Evolutionary conservation across 2,113 vertebrate species (phyloP), one percentile per base, ranked within the genome.

Genomic region (Anhinga anhinga): DNA sequence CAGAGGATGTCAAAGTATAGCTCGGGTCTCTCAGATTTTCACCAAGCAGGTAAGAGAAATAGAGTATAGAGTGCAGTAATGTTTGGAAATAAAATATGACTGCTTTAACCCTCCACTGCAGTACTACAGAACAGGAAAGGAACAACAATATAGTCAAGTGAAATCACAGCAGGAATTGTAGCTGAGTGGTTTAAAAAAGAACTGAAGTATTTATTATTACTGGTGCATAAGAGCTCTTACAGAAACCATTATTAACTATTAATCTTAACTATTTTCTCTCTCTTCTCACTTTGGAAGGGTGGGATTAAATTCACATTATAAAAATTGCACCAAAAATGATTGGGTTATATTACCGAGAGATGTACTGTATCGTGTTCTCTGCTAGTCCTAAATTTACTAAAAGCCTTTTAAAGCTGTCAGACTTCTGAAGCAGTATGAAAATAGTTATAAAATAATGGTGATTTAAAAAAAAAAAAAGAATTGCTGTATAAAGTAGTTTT

Each of bases 371-470:
- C 13, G 0, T 77, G 20, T 59, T 80, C 66, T 85, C 88, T 77
- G 70, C 58, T 42, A 78, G 55, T 36, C 53, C 74, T 82, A 16
- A 53, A 74, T 55, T 74, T 67, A 65, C 80, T 82, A 81, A 84
- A 88, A 94, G 69, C 80, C 56, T 92, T 82, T 94, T 86, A 20
- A 88, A 82, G 52, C 77, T 84, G 72, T 63, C 83, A 86, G 59
- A 18, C 40, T 89, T 67, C 52, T 69, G 73, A 84, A 86, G 76
- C 47, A 49, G 61, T 9, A 50, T 20, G 21, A 77, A 77, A 85
- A 90, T 16, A 38, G 42, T 36, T 82, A 55, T 11, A 56, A 53
- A 93, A 65, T 26, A 80, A 65, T 49, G 3, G 38, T 52, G 66
- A 71, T 65, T 27, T 27, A 29, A 4, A 42, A 82, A 65, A 67